Base-by-base conservation (phyloP, 1,140 invertebrate species). In the Macrobrachium nipponense region DNA sequence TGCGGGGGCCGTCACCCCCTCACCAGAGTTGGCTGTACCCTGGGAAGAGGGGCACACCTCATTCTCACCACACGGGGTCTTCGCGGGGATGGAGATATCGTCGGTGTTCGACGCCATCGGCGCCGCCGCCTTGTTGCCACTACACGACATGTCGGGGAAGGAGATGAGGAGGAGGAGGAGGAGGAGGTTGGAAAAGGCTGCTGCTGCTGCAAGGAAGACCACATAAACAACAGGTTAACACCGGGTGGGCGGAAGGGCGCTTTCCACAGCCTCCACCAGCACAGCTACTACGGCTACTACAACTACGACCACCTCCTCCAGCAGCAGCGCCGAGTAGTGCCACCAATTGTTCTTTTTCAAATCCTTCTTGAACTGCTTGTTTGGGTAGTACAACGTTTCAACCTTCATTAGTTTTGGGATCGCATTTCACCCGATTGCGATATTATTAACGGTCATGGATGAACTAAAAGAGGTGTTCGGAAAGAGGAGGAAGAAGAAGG, bases 1-100 rank as follows among this genome's bases (percentile, higher is more conserved):
- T 84, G 58, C 43, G 17, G 77, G 61, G 36, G 82, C 43, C 36
- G 75, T 68, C 81, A 84, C 80, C 73, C 82, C 87, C 77, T 79
- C 80, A 43, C 61, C 66, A 36, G 27, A 20, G 78, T 58, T 23
- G 76, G 59, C 72, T 72, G 27, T 36, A 36, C 60, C 70, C 27
- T 36, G 18, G 76, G 81, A 62, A 66, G 18, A 15, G 61, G 80
- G 10, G 75, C 80, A 20, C 73, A 84, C 84, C 80, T 64, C 20
- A 51, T 2, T 7, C 61, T 58, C n/a, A 58, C 76, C 64, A 15
- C 61, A 27, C 62, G 61, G 72, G 58, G 72, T 36, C 23, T 70
- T 12, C 58, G 73, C 43, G 36, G n/a, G 6, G 66, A 75, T 61
- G 73, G 64, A 62, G 44, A 66, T 44, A 44, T 66, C 36, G 60